Conservation (phyloP, 2,888 invertebrate genomes). For the Synergus umbraculus region DNA sequence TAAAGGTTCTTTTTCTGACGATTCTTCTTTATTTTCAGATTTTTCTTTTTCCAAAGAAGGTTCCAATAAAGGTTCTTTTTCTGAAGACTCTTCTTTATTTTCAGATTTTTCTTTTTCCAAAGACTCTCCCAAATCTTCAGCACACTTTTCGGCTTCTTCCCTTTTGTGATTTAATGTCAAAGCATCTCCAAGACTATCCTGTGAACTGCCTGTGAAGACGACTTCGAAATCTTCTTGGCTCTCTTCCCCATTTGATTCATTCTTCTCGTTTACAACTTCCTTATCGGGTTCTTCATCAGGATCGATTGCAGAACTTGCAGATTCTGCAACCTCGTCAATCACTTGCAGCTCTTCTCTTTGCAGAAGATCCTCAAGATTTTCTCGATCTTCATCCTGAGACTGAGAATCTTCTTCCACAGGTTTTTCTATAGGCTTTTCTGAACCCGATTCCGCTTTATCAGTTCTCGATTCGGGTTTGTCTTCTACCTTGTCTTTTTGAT, state of each 20-base stretch:
- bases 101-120: background rate
- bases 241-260: slow-evolving; percentile 46
- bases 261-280: slow-evolving; percentile 41
- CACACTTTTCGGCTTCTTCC: background rate
- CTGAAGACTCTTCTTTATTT: too few relatives aligned
- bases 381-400: slow-evolving; percentile 40
- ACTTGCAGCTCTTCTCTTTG: slow-evolving; percentile 53
- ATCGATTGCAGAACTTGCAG: slow-evolving; percentile 43
- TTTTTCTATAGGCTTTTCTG: background rate
- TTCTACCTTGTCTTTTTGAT: slow-evolving; percentile 22
- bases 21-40: too few relatives aligned
- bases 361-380: slow-evolving; percentile 54
- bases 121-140: background rate
- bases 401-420: slow-evolving; percentile 43
- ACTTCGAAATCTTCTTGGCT: slow-evolving; percentile 45
- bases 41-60: too few relatives aligned
- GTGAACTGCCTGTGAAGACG: slow-evolving; percentile 44
- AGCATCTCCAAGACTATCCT: slow-evolving; percentile 23
- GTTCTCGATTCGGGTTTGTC: slow-evolving; percentile 7
- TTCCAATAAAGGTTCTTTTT: too few relatives aligned
- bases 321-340: slow-evolving; percentile 53
- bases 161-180: background rate
- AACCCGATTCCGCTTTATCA: slow-evolving; percentile 21
- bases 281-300: slow-evolving; percentile 49
- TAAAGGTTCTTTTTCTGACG: too few relatives aligned